Evolutionary conservation across 1,140 invertebrate genomes (phyloP), one percentile per base, ranked within the genome.

Genomic region (Pachypeltis micranthus): DNA sequence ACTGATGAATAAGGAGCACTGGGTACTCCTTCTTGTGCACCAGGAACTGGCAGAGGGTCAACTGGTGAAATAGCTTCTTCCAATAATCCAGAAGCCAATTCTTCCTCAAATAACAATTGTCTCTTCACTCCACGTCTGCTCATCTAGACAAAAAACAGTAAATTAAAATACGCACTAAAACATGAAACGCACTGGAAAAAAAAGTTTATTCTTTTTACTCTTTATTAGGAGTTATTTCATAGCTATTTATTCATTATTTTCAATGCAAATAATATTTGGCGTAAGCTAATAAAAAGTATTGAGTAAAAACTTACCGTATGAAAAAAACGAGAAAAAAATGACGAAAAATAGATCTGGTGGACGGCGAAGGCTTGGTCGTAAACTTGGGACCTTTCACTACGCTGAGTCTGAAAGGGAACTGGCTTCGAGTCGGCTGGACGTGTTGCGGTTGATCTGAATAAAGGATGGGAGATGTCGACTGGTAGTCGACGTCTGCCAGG

Each of bases 11-110:
- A 51, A 51, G 47, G 47, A 51, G 47, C 47, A 51, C 47, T 51
- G 19, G 7, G 47, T 21, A 51, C 47, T 51, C 23, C 7, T 14
- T 51, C 47, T 51, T 7, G 47, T 51, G 47, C 21, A 51, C 7
- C 47, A 51, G 47, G 47, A 51, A 51, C 47, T 51, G 47, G 47
- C 47, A 51, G 47, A 51, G 47, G 47, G 47, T 51, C 47, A 51
- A 16, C 47, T 51, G 47, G 47, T 51, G 47, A 51, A 51, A 21
- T 51, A 10, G 47, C 47, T 51, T 51, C 47, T 51, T 51, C 47
- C 47, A 51, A 51, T 51, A 51, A 51, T 51, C 47, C 47, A 51
- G 47, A 51, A 51, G 47, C 47, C 47, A 51, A 51, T 51, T 51
- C 47, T 51, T 51, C 47, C 47, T 51, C 47, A 51, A 51, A 51